A percentile compares a stretch with the other conserved stretches of the same genome.
phyloP scores from a whole-genome alignment of 2,888 invertebrate species.

The Drosophila mulleri region DNA sequence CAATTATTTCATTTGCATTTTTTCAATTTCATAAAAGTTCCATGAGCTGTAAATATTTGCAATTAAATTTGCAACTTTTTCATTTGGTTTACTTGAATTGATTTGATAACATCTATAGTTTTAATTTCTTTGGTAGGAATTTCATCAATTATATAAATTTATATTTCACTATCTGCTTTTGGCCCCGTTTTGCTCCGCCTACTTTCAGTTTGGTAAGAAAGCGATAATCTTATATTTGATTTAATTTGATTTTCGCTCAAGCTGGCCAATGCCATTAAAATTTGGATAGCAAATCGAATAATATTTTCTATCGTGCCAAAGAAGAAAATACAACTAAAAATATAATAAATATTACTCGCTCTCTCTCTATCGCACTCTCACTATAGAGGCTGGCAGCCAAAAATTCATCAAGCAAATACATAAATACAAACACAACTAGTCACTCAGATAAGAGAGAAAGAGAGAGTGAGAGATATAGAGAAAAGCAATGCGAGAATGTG shows the following conservation, averaged over 20 bases:
- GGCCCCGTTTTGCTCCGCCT: no score
- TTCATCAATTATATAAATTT: background rate
- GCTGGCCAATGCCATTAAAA: conserved; percentile 14
- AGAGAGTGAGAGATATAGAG: background rate
- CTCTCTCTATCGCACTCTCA: background rate
- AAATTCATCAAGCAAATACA: conserved; percentile 58
- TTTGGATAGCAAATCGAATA: conserved; percentile 27
- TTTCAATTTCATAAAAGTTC: background rate
- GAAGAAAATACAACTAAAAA: conserved; percentile 34
- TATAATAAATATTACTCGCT: conserved; percentile 42
- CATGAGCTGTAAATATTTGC: background rate
- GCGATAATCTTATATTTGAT: conserved; percentile 18
- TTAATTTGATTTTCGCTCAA: conserved; percentile 5
- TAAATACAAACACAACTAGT: conserved; percentile 19
- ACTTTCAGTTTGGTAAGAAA: background rate
- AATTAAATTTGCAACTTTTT: background rate
- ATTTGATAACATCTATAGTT: background rate
- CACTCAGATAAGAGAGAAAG: background rate
- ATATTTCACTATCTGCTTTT: no score
- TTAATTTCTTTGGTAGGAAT: background rate
- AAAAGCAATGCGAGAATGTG: conserved; percentile 29
- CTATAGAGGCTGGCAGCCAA: conserved; percentile 32
- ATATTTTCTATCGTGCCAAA: conserved; percentile 16
- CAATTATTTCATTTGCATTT: background rate
- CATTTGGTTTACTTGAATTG: background rate